Evolutionary conservation across 1,140 invertebrate species (phyloP), one percentile per base, ranked within the genome.

Genomic region (Triops cancriformis): DNA sequence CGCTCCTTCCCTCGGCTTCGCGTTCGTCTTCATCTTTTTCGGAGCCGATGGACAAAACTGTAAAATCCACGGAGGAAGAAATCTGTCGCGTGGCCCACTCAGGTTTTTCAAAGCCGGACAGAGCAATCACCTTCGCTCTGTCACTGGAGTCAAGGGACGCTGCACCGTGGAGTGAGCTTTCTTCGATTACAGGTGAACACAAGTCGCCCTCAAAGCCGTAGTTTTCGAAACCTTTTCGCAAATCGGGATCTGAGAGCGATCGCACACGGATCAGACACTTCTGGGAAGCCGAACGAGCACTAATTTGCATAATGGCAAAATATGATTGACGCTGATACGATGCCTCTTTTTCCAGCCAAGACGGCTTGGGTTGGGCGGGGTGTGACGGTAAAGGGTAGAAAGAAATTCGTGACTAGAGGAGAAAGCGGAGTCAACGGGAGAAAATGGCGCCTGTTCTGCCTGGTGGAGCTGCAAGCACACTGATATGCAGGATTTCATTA

Each of bases 241-340:
- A 10, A 64, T 23, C 51, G 14, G 14, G 51, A 64, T 64, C 51
- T 14, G 51, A 64, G 51, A 64, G 18, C 14, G 51, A 64, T 4
- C 51, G 51, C 14, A 18, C 18, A 64, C 18, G 51, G 5, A 64
- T n/a, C 10, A 64, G 51, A 64, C 51, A 14, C 18, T 18, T 64
- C 14, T 23, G 14, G 51, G 51, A 64, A 64, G 51, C 51, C 51
- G 51, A 64, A 64, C 51, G 51, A 64, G 23, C 51, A 64, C 51
- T 64, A 23, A 64, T 64, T 64, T 64, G 51, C 51, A 64, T 64
- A 64, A 64, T 64, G 51, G 51, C 51, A 64, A 64, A 64, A 64
- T 23, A 6, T 64, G 51, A 64, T 64, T 64, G 51, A 23, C 51
- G 23, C 51, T 11, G 51, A 64, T 64, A 64, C 23, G 5, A 64